phyloP scores from a whole-genome alignment of 2,797 vertebrate species.

The Lepus townsendii region DNA sequence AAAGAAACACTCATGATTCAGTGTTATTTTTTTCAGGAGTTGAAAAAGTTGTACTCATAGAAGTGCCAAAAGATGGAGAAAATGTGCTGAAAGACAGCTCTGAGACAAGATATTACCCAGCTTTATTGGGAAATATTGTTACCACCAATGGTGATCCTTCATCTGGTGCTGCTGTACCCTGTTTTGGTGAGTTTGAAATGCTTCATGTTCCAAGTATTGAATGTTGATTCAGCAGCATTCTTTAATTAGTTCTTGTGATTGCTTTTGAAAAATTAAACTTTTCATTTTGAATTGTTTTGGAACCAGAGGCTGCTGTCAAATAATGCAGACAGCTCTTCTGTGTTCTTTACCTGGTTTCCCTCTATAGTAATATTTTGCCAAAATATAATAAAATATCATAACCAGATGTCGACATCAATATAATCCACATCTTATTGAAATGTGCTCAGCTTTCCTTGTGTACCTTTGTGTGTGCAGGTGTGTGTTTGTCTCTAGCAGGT shows the following conservation, averaged over 20 bases:
- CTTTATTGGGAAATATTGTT: not conserved
- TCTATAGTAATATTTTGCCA: conserved; percentile 36
- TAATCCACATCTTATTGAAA: not conserved
- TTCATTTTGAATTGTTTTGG: conserved; percentile 28
- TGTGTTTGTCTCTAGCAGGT: not conserved
- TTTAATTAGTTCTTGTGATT: conserved; percentile 41
- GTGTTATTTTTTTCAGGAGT: conserved; percentile 24
- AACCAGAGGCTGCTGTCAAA: conserved; percentile 19
- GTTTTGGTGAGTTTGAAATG: conserved; percentile 41
- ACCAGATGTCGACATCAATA: conserved; percentile 4
- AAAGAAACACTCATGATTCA: conserved; percentile 51
- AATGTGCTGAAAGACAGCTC: not conserved
- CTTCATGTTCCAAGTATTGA: conserved; percentile 20
- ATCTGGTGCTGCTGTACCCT: not conserved
- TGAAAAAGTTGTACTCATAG: not conserved
- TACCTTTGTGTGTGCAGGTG: not conserved
- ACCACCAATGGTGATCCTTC: not conserved
- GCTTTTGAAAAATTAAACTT: conserved; percentile 46
- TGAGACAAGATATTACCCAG: not conserved
- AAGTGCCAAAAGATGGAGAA: not conserved
- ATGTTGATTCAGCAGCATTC: conserved; percentile 19
- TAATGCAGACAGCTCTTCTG: not conserved
- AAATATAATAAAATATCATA: conserved; percentile 39
- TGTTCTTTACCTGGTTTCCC: not conserved
- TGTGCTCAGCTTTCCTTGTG: not conserved